A percentile compares a stretch with the other conserved stretches of the same genome.
Conservation (phyloP, 1,140 invertebrate species). For the Ladona fulva region DNA sequence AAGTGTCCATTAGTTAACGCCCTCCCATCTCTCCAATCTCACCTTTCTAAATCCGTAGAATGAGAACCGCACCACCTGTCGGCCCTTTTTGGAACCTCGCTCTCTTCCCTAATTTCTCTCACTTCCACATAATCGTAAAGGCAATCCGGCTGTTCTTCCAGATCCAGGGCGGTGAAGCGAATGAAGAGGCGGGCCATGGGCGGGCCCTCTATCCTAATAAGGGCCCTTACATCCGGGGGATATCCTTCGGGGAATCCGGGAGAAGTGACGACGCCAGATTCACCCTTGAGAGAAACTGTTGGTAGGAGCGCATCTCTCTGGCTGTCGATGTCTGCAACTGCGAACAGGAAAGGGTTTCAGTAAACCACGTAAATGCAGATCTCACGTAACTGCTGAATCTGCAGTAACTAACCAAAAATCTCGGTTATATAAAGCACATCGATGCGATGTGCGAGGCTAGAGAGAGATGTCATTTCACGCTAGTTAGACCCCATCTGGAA, state of each 20-base stretch:
- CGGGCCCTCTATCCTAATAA: constrained; percentile 48
- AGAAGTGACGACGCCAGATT: constrained; percentile 45
- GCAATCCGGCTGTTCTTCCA: constrained; percentile 64
- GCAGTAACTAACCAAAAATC: too few species aligned
- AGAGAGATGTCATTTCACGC: too few species aligned
- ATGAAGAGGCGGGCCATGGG: constrained; percentile 51
- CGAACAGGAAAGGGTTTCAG: too few species aligned
- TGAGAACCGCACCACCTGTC: constrained; percentile 21
- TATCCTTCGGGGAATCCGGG: constrained; percentile 56
- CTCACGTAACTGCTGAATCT: too few species aligned
- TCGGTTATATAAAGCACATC: too few species aligned
- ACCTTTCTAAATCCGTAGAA: neutral
- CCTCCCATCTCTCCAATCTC: too few species aligned
- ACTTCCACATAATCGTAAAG: constrained; percentile 64
- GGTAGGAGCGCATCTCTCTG: too few species aligned
- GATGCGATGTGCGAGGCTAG: too few species aligned
- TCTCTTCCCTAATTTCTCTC: constrained; percentile 22
- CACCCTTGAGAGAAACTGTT: constrained; percentile 33
- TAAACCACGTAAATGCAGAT: too few species aligned
- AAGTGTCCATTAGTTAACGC: too few species aligned
- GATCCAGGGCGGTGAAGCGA: constrained; percentile 53
- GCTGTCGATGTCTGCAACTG: too few species aligned
- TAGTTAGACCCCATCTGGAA: too few species aligned
- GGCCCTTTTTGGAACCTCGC: neutral
- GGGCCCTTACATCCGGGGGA: constrained; percentile 57